phyloP scores from a whole-genome alignment of 2,888 invertebrate species.

The Synergus japonicus region DNA sequence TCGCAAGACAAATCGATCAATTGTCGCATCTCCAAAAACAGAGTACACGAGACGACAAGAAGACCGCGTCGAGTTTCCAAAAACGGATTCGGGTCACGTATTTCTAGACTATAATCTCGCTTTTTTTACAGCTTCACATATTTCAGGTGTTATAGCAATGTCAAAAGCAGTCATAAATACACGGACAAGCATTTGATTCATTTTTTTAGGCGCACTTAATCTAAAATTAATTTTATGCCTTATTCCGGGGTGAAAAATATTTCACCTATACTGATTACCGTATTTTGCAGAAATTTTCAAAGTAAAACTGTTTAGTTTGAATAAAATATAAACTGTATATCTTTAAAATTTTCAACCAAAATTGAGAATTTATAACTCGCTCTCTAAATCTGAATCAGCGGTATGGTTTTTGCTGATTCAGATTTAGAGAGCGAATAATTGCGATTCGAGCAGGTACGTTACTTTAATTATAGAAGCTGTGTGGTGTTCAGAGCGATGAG shows the following conservation, averaged over 20 bases:
- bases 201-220: not conserved
- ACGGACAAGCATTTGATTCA: not conserved
- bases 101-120: not conserved
- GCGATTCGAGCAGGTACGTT: not conserved
- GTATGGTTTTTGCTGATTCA: too few relatives aligned
- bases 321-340: not conserved
- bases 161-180: not conserved
- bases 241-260: too few relatives aligned
- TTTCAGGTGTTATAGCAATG: not conserved
- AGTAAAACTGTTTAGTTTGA: too few relatives aligned
- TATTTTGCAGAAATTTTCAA: too few relatives aligned
- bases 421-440: too few relatives aligned
- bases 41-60: not conserved
- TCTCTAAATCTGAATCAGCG: too few relatives aligned
- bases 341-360: not conserved
- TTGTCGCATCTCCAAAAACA: not conserved
- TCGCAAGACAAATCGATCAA: conserved; percentile 27
- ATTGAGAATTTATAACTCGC: not conserved
- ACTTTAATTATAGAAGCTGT: conserved; percentile 5
- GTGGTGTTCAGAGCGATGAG: not conserved
- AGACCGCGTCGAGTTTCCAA: not conserved
- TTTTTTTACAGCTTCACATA: conserved; percentile 1
- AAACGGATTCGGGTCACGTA: conserved; percentile 16
- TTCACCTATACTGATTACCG: too few relatives aligned
- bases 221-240: not conserved